A percentile compares a stretch with the other conserved stretches of the same genome.
Evolutionary conservation across 2,888 invertebrate genomes (phyloP).

Genomic region (Drosophila nr. fundita): DNA sequence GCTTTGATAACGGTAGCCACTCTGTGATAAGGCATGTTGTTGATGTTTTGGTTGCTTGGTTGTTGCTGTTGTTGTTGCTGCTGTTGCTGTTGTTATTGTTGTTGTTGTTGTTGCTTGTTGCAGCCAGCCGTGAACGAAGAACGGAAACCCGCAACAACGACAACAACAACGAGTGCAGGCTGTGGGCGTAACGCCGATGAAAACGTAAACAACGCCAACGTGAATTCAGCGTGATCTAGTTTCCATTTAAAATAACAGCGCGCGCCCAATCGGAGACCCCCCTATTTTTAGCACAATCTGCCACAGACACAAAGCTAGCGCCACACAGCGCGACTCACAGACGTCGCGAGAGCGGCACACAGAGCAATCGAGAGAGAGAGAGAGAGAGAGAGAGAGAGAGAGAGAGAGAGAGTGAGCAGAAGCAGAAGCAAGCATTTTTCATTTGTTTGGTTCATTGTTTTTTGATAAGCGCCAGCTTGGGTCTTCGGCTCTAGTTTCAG

Average conservation of each 20-base stretch:
- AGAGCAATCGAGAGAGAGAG: neutral
- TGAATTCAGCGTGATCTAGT: slow-evolving; percentile 81
- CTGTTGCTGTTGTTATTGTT: slow-evolving; percentile 22
- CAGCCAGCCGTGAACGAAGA: slow-evolving; percentile 65
- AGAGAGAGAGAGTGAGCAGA: neutral
- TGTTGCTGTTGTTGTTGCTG: slow-evolving; percentile 34
- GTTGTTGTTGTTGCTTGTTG: slow-evolving; percentile 42
- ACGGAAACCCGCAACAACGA: slow-evolving; percentile 25
- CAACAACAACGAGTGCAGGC: slow-evolving; percentile 38
- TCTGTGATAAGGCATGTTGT: slow-evolving; percentile 65
- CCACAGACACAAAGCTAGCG: slow-evolving; percentile 31
- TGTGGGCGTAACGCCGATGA: slow-evolving; percentile 61
- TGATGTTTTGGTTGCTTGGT: slow-evolving; percentile 72
- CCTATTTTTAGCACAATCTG: slow-evolving; percentile 79
- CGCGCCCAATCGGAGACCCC: slow-evolving; percentile 60
- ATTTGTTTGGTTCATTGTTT: slow-evolving; percentile 1
- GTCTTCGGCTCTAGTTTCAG: neutral
- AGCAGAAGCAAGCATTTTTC: neutral
- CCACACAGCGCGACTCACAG: neutral
- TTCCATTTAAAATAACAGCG: slow-evolving; percentile 77
- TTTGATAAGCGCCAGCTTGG: neutral
- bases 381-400: neutral
- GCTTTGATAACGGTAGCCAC: slow-evolving; percentile 53
- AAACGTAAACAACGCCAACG: slow-evolving; percentile 76
- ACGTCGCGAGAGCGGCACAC: neutral